A percentile compares a stretch with the other conserved stretches of the same genome.
These are phyloP conservation scores for Pedicia rivosa DNA, from an alignment of 2,888 invertebrate genomes.

Conservation along the genomic window DNA sequence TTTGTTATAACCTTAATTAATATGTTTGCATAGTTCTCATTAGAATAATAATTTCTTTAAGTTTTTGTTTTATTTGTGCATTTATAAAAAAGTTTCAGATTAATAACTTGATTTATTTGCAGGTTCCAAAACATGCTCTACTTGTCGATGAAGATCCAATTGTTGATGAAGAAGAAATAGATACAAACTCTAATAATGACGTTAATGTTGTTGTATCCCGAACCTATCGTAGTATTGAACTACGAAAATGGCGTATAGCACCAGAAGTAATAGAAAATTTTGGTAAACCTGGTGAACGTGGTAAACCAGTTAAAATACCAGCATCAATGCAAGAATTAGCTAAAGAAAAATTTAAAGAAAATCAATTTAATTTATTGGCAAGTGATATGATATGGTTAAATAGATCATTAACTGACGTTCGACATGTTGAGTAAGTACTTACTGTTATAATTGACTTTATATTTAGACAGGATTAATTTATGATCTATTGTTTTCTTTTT, in stretches of 20 bases:
- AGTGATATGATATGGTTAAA: slow-evolving; percentile 96
- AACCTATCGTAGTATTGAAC: slow-evolving; percentile 29
- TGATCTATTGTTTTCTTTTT: slow-evolving; percentile 14
- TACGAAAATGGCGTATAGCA: slow-evolving; percentile 58
- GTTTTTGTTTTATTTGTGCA: no score
- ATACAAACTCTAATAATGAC: slow-evolving; percentile 26
- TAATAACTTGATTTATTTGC: neutral
- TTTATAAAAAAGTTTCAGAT: no score
- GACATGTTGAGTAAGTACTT: slow-evolving; percentile 71
- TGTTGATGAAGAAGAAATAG: slow-evolving; percentile 30
- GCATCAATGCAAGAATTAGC: slow-evolving; percentile 71
- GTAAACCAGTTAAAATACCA: slow-evolving; percentile 78
- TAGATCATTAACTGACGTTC: slow-evolving; percentile 83
- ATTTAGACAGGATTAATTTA: slow-evolving; percentile 6
- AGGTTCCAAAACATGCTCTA: slow-evolving; percentile 1
- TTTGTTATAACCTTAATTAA: no score
- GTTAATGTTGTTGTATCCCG: slow-evolving; percentile 24
- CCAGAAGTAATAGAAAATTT: slow-evolving; percentile 48
- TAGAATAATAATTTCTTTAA: no score
- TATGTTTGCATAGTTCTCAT: no score
- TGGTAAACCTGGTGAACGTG: slow-evolving; percentile 79
- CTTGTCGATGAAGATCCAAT: slow-evolving; percentile 23
- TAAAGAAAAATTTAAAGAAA: slow-evolving; percentile 92
- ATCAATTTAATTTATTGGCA: slow-evolving; percentile 96
- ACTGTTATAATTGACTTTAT: neutral